Percentiles rank a stretch among this genome's conserved stretches.
Conservation (phyloP, 2,888 invertebrate species). For the Acrobasis consociella region DNA sequence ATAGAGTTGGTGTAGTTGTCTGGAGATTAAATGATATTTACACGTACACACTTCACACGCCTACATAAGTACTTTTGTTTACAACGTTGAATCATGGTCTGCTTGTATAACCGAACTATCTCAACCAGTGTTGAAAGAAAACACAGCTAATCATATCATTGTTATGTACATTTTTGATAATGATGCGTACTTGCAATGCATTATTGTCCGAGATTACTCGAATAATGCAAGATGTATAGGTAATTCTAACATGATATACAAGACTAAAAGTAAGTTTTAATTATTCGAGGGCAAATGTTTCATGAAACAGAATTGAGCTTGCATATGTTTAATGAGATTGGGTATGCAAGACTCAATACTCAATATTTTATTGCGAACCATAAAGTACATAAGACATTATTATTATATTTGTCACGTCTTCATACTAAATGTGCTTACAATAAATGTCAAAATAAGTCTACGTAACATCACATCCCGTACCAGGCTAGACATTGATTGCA, state of each 20-base stretch:
- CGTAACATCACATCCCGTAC: not conserved
- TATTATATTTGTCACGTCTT: not conserved
- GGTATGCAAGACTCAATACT: no score
- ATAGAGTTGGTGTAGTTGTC: not conserved
- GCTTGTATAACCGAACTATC: not conserved
- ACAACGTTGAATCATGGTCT: not conserved
- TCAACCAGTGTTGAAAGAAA: constrained; percentile 4
- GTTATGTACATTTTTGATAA: not conserved
- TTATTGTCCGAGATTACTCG: not conserved
- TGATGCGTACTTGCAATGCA: not conserved
- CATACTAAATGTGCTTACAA: not conserved
- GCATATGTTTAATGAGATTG: no score
- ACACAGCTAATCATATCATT: not conserved
- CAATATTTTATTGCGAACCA: no score
- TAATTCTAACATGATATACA: no score
- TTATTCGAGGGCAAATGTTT: not conserved
- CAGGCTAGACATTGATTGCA: not conserved
- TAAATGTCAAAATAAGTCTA: not conserved
- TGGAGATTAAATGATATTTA: not conserved
- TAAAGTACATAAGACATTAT: not conserved
- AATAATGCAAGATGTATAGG: not conserved
- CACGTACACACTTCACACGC: not conserved
- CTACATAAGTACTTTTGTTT: not conserved
- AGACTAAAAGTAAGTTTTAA: no score
- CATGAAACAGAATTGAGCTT: no score